Percentiles rank a stretch among this genome's conserved stretches.
phyloP scores from a whole-genome alignment of 2,797 vertebrate genomes.

The Cynodonichthys magdalenae region DNA sequence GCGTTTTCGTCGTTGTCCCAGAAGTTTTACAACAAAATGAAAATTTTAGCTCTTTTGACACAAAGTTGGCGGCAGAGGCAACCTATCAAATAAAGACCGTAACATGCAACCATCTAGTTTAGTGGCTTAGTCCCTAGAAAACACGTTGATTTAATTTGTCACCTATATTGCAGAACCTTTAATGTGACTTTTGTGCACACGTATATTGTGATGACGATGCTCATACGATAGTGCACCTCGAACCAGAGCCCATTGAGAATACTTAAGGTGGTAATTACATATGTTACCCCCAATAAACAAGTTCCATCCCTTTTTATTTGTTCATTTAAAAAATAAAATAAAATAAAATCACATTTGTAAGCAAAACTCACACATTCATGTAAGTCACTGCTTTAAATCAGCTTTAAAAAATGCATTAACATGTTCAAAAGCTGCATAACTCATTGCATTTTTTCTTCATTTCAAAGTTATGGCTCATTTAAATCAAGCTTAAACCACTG shows the following conservation, averaged over 20 bases:
- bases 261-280: conserved; percentile 1
- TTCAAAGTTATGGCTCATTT: conserved; percentile 28
- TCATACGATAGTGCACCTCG: no score
- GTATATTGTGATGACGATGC: no score
- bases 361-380: conserved; percentile 10
- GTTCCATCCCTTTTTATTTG: conserved; percentile 17
- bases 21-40: no score
- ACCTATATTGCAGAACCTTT: no score
- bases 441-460: not conserved
- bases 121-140: no score
- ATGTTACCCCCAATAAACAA: conserved; percentile 3
- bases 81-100: no score
- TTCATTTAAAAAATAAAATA: conserved; percentile 13
- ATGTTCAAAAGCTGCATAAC: not conserved
- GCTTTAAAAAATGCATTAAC: conserved; percentile 11
- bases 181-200: no score
- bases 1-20: no score
- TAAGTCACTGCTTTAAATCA: conserved; percentile 25
- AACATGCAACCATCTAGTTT: no score
- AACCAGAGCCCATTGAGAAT: conserved; percentile 12
- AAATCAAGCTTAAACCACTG: conserved; percentile 24
- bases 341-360: conserved; percentile 19
- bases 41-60: no score
- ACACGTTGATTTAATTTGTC: no score
- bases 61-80: no score